These are phyloP conservation scores for Chromis chromis DNA, from an alignment of 2,797 vertebrate species.

Conservation along the genomic window DNA sequence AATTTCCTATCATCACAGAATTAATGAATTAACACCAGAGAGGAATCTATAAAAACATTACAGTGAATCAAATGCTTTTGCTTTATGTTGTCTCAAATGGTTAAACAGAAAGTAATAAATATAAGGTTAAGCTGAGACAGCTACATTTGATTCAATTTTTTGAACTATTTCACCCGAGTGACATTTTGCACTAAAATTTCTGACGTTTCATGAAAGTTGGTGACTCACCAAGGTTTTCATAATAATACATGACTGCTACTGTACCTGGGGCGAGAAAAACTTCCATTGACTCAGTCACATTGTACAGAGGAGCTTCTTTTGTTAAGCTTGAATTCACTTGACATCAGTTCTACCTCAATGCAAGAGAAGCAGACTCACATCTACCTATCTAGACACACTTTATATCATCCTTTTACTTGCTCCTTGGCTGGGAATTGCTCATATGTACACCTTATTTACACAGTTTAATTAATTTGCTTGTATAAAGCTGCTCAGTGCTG, in stretches of 20 bases:
- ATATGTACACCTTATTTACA: conserved; percentile 3
- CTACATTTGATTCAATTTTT: no score
- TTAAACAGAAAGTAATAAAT: no score
- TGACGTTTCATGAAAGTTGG: not conserved
- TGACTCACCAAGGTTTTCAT: conserved; percentile 38
- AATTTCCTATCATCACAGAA: no score
- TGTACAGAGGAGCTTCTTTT: conserved; percentile 22
- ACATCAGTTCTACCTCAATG: conserved; percentile 16
- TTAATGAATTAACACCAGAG: no score
- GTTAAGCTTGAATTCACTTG: conserved; percentile 24
- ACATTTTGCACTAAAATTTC: no score
- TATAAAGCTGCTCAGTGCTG: no score
- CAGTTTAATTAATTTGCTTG: not conserved
- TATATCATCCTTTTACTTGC: not conserved
- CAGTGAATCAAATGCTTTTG: no score
- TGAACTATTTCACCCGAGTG: no score
- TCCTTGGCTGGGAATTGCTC: not conserved
- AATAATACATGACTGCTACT: conserved; percentile 3
- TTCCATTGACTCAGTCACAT: conserved; percentile 7
- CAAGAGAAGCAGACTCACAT: not conserved
- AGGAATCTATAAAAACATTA: no score
- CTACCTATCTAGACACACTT: not conserved
- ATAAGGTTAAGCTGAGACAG: not conserved
- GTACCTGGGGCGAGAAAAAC: conserved; percentile 3
- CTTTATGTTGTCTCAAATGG: no score